Evolutionary conservation across 1,140 invertebrate species (phyloP), one percentile per base, ranked within the genome.

Genomic region (Bursaphelenchus mucronatus): DNA sequence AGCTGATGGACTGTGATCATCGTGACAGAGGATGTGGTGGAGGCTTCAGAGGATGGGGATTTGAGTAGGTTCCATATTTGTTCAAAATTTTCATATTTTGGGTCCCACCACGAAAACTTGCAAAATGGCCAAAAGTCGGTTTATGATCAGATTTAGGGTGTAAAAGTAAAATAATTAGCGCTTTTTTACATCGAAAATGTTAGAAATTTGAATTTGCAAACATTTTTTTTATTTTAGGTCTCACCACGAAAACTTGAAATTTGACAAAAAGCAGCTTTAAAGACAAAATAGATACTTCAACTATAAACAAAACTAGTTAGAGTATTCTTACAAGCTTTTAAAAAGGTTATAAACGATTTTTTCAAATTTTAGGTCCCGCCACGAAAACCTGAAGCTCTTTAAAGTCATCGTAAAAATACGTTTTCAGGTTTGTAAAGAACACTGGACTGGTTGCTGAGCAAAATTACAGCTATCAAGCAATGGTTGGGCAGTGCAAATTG

Each of bases 1-100:
- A 71, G 53, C 30, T 71, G n/a, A 64, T 71, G 49, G 69, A 71
- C 41, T 71, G 69, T 51, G 70, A 71, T 55, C 19, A 40, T 10
- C 40, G 46, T 3, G 54, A 71, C 44, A 70, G 43, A 45, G 69
- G 63, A 7, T 71, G 69, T 47, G 43, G 46, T 19, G 69, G 69
- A 13, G 70, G 69, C 15, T 65, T 19, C 47, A 21, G 69, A 13
- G 70, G 63, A 8, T 58, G 56, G 10, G 69, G 69, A 10, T 70
- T 70, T 54, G 63, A 52, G 67, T 69, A 39, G 19, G 4, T 66
- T 15, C 9, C 8, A n/a, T 17, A 15, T 21, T 54, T 44, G 2
- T 55, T 21, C 10, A 5, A 30, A 30, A 30, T 30, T 30, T 30
- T 30, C 30, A 30, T 30, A 5, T 30, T 30, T 30, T 30, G 30